Conservation (phyloP, 53 echinoderm and acorn worm species). For the Henricia sp. region DNA sequence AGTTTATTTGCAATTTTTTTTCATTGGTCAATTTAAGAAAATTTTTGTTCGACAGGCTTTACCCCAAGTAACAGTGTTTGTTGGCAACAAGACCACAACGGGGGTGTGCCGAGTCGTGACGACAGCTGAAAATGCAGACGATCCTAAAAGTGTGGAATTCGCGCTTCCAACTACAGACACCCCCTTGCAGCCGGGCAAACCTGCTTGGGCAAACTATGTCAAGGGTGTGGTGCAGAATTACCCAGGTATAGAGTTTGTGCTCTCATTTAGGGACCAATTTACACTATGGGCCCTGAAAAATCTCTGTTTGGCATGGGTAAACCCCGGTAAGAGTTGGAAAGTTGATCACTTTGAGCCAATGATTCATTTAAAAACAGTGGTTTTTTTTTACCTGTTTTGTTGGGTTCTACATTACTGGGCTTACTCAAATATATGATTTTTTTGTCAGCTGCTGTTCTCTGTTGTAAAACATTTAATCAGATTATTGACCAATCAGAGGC, state of each 20-base stretch:
- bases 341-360: too few species aligned
- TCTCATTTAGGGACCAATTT: too few species aligned
- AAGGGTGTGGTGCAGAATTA: slow-evolving; percentile 95
- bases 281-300: too few species aligned
- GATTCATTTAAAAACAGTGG: too few species aligned
- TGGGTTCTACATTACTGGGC: too few species aligned
- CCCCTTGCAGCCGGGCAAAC: slow-evolving; percentile 80
- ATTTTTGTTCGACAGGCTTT: slow-evolving; percentile 74
- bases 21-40: not conserved
- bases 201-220: slow-evolving; percentile 98
- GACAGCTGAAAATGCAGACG: slow-evolving; percentile 78
- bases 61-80: slow-evolving; percentile 89
- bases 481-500: too few species aligned
- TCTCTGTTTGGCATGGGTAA: too few species aligned
- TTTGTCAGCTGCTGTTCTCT: too few species aligned
- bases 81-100: slow-evolving; percentile 66
- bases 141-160: slow-evolving; percentile 77
- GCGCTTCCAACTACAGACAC: slow-evolving; percentile 74
- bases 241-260: slow-evolving; percentile 80
- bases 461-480: too few species aligned
- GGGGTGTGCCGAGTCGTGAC: slow-evolving; percentile 80
- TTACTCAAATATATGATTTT: too few species aligned
- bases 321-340: not conserved
- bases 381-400: too few species aligned
- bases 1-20: not conserved